Base-by-base conservation (phyloP, 2,888 invertebrate genomes). In the Cerceris ruficornis region DNA sequence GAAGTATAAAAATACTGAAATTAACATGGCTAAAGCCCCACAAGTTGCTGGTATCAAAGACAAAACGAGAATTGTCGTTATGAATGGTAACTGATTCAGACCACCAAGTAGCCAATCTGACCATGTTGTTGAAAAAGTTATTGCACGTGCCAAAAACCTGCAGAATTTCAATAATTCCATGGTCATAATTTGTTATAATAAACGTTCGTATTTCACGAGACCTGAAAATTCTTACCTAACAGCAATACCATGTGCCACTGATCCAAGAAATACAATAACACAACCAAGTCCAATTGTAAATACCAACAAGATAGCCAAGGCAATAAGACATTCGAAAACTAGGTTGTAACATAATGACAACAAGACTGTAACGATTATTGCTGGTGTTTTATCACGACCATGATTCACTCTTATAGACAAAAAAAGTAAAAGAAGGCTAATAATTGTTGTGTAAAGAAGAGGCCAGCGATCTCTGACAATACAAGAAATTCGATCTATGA, bases 21-120 rank as follows among this genome's bases (percentile, higher is more conserved):
- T 86, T 9, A 92, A 93, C 65, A 97, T 93, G 0, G 96, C 95
- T 7, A 97, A 93, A 1, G 96, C 96, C 6, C 97, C 97, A 88
- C 97, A 97, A 0, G 96, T 95, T 13, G 94, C 92, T 13, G 95
- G 93, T 15, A 95, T 94, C 6, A 96, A 93, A 50, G 94, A 94
- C 28, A 96, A 91, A 0, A 97, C 92, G 2, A 95, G 90, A 0
- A 94, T 94, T 11, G 96, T 95, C 59, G 95, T 95, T 0, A 96
- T 92, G 78, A 95, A 92, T 0, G 97, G 97, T 49, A 96, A 93
- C 85, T 95, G 94, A 79, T 96, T 95, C 62, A 97, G 92, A 15
- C 95, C 95, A 7, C 94, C 93, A 49, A 96, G 93, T 50, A 96
- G 88, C 92, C 94, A 95, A 84, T 95, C 95, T 0, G 95, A 95